phyloP scores from a whole-genome alignment of 2,888 invertebrate genomes.

The Orthosia cruda region DNA sequence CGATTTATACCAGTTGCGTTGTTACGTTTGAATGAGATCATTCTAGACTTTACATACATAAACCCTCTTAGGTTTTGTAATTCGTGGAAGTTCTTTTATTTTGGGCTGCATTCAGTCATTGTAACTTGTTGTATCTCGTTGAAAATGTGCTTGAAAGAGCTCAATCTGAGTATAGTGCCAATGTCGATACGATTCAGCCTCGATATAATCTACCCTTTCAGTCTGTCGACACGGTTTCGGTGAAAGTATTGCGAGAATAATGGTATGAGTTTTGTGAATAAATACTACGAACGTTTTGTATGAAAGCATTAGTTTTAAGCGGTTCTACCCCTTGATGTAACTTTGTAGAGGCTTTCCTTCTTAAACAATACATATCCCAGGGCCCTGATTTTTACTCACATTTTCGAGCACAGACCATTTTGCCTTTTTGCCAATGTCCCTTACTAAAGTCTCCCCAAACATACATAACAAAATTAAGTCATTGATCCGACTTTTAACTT shows the following conservation, averaged over 20 bases:
- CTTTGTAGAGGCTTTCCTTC: neutral
- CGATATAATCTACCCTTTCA: conserved; percentile 27
- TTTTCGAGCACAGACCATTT: neutral
- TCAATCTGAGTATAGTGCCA: conserved; percentile 42
- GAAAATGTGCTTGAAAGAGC: conserved; percentile 24
- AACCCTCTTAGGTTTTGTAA: too few relatives aligned
- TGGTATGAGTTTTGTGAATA: conserved; percentile 4
- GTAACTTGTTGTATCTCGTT: conserved; percentile 5
- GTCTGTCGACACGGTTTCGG: neutral
- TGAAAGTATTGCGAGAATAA: conserved; percentile 5
- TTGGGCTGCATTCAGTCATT: conserved; percentile 1
- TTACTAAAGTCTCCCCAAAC: too few relatives aligned
- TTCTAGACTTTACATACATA: too few relatives aligned
- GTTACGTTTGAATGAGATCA: too few relatives aligned
- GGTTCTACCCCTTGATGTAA: neutral
- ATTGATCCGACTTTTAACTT: too few relatives aligned
- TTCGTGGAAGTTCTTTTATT: neutral
- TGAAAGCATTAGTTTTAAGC: neutral
- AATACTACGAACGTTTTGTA: neutral
- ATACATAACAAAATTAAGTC: too few relatives aligned
- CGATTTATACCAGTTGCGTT: too few relatives aligned
- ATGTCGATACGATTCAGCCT: conserved; percentile 17
- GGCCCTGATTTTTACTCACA: neutral
- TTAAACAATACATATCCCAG: too few relatives aligned
- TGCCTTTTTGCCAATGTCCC: neutral